Conservation (phyloP, 2,888 invertebrate genomes). For the Malthinus seriepunctatus region DNA sequence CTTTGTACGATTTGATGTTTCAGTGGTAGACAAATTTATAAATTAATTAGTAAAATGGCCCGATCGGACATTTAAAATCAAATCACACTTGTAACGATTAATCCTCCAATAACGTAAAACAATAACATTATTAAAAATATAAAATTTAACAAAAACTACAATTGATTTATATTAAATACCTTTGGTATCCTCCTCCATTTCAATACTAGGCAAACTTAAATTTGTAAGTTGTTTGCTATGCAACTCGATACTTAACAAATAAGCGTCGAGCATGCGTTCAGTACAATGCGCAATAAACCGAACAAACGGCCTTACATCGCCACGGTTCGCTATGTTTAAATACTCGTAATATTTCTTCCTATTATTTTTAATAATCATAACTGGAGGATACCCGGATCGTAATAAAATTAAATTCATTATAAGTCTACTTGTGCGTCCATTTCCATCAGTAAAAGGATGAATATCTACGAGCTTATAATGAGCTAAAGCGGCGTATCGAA, state of each 20-base stretch:
- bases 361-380: conserved; percentile 89
- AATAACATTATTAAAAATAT: no score
- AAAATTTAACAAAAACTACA: no score
- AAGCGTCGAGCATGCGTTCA: conserved; percentile 85
- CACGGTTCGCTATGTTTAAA: conserved; percentile 88
- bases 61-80: no score
- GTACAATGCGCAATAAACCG: conserved; percentile 94
- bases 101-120: no score
- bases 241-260: conserved; percentile 78
- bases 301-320: conserved; percentile 94
- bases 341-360: conserved; percentile 85
- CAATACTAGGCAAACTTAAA: conserved; percentile 11
- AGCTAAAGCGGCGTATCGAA: conserved; percentile 90
- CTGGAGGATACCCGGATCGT: conserved; percentile 95
- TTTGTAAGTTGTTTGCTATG: conserved; percentile 12
- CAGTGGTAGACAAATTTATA: no score
- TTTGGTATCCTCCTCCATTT: conserved; percentile 12
- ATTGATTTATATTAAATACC: neutral
- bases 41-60: no score
- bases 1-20: no score
- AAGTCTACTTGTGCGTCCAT: conserved; percentile 92
- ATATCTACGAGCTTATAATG: conserved; percentile 97
- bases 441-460: conserved; percentile 96
- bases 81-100: no score
- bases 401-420: conserved; percentile 96